Evolutionary conservation across 2,113 vertebrate species (phyloP).

Genomic region (Ceratotherium simum): DNA sequence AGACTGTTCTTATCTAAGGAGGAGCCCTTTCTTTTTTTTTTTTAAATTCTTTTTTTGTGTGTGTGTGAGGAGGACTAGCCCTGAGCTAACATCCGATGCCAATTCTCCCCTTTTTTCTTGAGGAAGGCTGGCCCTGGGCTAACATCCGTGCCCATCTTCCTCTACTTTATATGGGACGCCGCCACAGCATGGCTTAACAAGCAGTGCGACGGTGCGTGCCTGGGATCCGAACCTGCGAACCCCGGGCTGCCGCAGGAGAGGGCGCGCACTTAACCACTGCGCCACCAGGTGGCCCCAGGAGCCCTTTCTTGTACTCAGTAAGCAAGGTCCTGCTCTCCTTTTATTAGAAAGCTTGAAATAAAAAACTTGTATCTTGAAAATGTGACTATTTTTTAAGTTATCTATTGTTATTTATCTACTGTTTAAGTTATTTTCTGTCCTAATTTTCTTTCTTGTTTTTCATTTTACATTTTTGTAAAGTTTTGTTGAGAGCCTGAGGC

Average conservation of each 20-base stretch:
- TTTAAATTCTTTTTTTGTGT: too few species aligned
- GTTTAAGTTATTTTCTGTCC: not conserved
- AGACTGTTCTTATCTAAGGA: not conserved
- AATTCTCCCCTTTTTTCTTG: too few species aligned
- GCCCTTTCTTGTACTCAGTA: not conserved
- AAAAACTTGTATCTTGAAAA: not conserved
- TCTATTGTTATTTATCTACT: not conserved
- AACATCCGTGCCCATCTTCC: too few species aligned
- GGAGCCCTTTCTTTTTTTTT: not conserved
- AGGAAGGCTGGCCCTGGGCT: too few species aligned
- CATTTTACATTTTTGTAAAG: not conserved
- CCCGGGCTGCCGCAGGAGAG: too few species aligned
- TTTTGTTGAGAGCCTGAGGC: not conserved
- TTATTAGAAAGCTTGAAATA: not conserved
- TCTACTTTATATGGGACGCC: too few species aligned
- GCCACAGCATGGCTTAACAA: too few species aligned
- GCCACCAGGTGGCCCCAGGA: not conserved
- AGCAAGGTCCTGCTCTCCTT: not conserved
- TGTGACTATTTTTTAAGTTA: not conserved
- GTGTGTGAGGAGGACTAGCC: too few species aligned
- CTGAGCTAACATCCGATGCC: too few species aligned
- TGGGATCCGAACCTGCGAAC: too few species aligned
- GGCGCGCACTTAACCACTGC: too few species aligned
- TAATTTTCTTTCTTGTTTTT: not conserved
- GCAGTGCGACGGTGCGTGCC: too few species aligned